Conservation (phyloP, 2,797 vertebrate species). For the Tapirus indicus region DNA sequence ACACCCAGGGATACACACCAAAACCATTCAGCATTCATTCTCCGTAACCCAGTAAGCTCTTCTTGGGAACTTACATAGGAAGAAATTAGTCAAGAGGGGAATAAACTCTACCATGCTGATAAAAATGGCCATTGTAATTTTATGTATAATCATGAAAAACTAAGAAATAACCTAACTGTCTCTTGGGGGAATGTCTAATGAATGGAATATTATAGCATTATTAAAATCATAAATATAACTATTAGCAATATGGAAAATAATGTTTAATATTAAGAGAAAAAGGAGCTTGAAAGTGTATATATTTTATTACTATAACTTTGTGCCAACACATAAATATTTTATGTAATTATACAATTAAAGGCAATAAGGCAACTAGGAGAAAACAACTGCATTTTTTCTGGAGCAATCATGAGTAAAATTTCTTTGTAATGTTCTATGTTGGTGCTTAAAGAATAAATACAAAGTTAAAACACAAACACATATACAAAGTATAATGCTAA, state of each 20-base stretch:
- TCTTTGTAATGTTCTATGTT: background rate
- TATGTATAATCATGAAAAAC: slow-evolving; percentile 7
- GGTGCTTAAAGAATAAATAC: slow-evolving; percentile 13
- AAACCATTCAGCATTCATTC: background rate
- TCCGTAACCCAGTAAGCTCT: background rate
- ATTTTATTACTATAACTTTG: background rate
- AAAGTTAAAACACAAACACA: slow-evolving; percentile 36
- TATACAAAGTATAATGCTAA: background rate
- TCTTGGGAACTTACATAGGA: background rate
- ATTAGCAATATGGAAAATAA: background rate
- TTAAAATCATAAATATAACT: background rate
- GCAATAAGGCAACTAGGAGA: background rate
- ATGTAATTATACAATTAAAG: slow-evolving; percentile 24
- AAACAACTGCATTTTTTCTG: background rate
- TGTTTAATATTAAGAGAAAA: slow-evolving; percentile 11
- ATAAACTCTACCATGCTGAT: background rate
- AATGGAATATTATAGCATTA: background rate
- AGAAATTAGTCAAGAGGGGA: slow-evolving; percentile 24
- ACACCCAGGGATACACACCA: background rate
- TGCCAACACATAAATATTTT: slow-evolving; percentile 41
- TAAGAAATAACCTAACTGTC: background rate
- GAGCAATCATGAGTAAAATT: background rate
- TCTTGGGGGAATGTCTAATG: background rate
- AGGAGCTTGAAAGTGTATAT: background rate
- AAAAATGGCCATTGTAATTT: slow-evolving; percentile 20